Base-by-base conservation (phyloP, 2,888 invertebrate species). In the Acrobasis consociella region DNA sequence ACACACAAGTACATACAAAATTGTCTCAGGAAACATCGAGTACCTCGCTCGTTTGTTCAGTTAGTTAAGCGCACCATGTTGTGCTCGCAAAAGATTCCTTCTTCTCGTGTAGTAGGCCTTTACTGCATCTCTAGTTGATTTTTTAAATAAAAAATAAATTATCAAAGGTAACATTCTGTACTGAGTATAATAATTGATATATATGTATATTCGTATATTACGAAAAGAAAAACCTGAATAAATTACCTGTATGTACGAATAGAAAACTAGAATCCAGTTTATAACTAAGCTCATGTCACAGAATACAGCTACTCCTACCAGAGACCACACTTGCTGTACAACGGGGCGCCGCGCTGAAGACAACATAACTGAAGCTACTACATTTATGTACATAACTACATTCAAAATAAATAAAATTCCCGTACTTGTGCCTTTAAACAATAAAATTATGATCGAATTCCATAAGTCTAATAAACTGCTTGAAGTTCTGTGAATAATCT, bases 281-380 rank as follows among this genome's bases (percentile, higher is more conserved):
- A 56, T 17, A 5, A 56, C 7, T 13, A 56, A 42, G 8, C 16
- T 56, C 5, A 56, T 17, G 17, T 56, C 56, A 56, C 56, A 56
- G 42, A 56, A 17, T 1, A 56, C 13, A 2, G 56, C 56, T 1
- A 56, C 56, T 7, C 56, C 56, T 7, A 56, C 42, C 13, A 56
- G 42, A 16, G 56, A 56, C 1, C 42, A 7, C 17, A 42, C 42
- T 17, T 17, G 39, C 5, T 10, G 42, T 13, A 42, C 9, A 56
- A 17, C 42, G 1, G 38, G 16, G 5, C 39, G 39, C 2, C 16
- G 9, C 17, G 42, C 10, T 16, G 39, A 17, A 56, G 42, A 13
- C 22, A 3, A 22, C 5, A 56, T 17, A 1, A 56, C 56, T 13
- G 56, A 56, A 9, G 42, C 42, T 13, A 17, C 16, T 56, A 56